Evolutionary conservation across 2,888 invertebrate species (phyloP).

Genomic region (Hetaerina titia): DNA sequence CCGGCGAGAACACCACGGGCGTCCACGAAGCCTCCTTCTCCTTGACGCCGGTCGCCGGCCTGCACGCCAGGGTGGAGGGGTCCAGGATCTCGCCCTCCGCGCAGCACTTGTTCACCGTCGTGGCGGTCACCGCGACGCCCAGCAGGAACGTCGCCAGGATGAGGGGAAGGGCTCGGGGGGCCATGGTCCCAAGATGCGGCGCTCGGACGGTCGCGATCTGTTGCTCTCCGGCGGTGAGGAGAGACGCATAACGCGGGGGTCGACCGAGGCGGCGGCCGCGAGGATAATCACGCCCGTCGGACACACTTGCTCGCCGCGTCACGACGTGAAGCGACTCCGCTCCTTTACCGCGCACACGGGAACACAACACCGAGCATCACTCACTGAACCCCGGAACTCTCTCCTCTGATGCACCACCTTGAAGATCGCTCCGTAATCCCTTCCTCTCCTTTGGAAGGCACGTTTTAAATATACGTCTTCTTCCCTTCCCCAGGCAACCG

Average conservation of each 20-base stretch:
- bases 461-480: not conserved
- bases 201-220: too few species aligned
- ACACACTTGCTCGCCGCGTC: not conserved
- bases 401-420: not conserved
- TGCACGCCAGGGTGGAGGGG: conserved; percentile 6
- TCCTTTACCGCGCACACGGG: not conserved
- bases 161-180: not conserved
- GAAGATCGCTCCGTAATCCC: not conserved
- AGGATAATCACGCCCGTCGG: not conserved
- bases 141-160: not conserved
- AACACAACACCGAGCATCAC: not conserved
- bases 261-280: too few species aligned
- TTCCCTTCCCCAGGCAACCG: not conserved
- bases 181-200: too few species aligned
- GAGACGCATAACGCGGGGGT: too few species aligned
- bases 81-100: conserved; percentile 2
- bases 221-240: too few species aligned
- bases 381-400: not conserved
- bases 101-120: conserved; percentile 53
- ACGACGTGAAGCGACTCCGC: not conserved
- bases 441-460: not conserved
- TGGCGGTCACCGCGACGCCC: not conserved
- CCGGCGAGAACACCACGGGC: conserved; percentile 40
- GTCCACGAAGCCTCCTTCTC: conserved; percentile 43
- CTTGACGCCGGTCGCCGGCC: not conserved